phyloP scores from a whole-genome alignment of 2,113 vertebrate species.

The Gymnobelideus leadbeateri region DNA sequence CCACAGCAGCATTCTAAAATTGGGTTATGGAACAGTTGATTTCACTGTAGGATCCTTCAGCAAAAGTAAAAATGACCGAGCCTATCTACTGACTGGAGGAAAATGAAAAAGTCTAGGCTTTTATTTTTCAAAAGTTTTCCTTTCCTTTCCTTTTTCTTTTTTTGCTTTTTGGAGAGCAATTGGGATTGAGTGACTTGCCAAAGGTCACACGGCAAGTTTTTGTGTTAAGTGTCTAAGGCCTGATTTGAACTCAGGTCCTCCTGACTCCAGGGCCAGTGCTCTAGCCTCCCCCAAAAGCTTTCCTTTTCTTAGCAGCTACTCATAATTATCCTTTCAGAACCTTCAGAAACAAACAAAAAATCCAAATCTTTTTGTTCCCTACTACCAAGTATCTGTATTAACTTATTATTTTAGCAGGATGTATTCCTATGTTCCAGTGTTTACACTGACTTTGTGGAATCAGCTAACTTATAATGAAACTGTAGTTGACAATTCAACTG shows the following conservation, averaged over 20 bases:
- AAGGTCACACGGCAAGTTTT: no score
- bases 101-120: not conserved
- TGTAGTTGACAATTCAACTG: not conserved
- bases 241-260: no score
- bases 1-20: constrained; percentile 91
- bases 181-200: no score
- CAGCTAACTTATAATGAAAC: not conserved
- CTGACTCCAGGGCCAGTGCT: no score
- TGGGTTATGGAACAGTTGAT: not conserved
- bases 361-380: not conserved
- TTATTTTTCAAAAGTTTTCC: not conserved
- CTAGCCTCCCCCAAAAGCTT: not conserved
- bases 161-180: no score
- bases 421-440: not conserved
- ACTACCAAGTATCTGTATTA: not conserved
- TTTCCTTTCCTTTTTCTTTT: no score
- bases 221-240: no score
- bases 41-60: not conserved
- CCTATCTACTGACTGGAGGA: not conserved
- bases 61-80: not conserved
- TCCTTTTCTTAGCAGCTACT: not conserved
- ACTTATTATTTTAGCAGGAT: not conserved
- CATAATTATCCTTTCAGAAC: not conserved
- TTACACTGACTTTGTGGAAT: not conserved
- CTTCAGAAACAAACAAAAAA: not conserved